phyloP scores from a whole-genome alignment of 2,113 vertebrate species.

The Calidris pugnax region DNA sequence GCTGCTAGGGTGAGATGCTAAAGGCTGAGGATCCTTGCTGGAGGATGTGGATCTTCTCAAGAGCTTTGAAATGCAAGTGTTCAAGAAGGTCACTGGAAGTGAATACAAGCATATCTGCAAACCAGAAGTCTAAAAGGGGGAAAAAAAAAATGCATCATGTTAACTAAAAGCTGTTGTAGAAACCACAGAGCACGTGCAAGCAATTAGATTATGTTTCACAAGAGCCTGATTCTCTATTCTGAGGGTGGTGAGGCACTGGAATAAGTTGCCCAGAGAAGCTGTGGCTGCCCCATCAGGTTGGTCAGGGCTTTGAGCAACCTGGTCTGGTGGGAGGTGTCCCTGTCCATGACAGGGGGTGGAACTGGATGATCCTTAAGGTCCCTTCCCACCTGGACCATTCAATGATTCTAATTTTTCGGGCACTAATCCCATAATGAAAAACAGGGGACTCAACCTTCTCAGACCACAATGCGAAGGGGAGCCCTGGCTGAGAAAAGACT shows the following conservation, averaged over 20 bases:
- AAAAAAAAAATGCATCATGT: neutral
- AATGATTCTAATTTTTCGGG: neutral
- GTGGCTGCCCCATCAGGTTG: neutral
- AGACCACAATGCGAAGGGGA: neutral
- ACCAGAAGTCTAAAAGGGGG: neutral
- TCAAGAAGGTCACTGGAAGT: neutral
- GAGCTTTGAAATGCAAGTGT: neutral
- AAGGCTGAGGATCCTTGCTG: neutral
- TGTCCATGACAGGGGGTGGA: neutral
- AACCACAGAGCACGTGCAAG: neutral
- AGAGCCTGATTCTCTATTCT: neutral
- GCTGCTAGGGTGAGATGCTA: rapidly evolving
- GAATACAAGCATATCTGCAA: neutral
- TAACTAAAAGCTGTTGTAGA: neutral
- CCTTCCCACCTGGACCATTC: neutral
- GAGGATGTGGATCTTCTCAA: neutral
- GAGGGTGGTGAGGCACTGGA: neutral
- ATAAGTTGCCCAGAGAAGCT: neutral
- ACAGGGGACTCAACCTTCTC: neutral
- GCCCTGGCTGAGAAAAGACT: no score
- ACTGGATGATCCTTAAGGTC: no score
- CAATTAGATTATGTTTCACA: neutral
- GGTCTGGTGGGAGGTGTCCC: neutral
- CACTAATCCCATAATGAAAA: neutral
- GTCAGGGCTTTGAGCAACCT: neutral